Evolutionary conservation across 2,113 vertebrate species (phyloP), one percentile per base, ranked within the genome.

Genomic region (Xerus inauris): DNA sequence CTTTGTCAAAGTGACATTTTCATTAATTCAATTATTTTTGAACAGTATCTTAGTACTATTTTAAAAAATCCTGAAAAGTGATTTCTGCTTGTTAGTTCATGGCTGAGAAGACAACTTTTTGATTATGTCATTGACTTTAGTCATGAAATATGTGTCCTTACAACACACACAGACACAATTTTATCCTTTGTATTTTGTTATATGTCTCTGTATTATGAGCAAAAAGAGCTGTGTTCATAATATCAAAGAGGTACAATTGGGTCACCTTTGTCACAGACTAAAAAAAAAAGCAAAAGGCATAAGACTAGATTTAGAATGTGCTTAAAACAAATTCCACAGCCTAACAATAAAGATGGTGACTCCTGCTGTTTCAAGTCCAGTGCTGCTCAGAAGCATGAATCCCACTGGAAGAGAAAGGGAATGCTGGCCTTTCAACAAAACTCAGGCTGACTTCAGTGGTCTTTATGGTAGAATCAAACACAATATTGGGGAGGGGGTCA

Each of bases 1-100:
- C 89, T 94, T 95, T 96, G 90, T 97, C 94, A 97, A 84, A 87
- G 92, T 97, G 97, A 95, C 59, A 89, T 94, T 97, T 97, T 97
- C 97, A 96, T 95, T 96, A 97, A 71, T 96, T 93, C 59, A 19
- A 94, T 98, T 97, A 97, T 92, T 96, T 94, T 96, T 97, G 14
- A 97, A 87, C 59, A 71, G 14, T 96, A 96, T 91, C 89, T 95
- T 73, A 95, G 93, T 45, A 96, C 49, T 91, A 72, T 92, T 62
- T 93, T 95, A 90, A 94, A 97, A 91, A 19, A 89, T 54, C 35
- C 71, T 85, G 64, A 96, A 84, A 94, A 42, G 71, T 12, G 1
- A 59, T 92, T 71, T 97, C 80, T 89, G 38, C 71, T 62, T 87
- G 35, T 89, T 87, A 96, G 80, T 75, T 96, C 75, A 95, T 67